Evolutionary conservation across 2,888 invertebrate genomes (phyloP).

Genomic region (Endomychus coccineus): DNA sequence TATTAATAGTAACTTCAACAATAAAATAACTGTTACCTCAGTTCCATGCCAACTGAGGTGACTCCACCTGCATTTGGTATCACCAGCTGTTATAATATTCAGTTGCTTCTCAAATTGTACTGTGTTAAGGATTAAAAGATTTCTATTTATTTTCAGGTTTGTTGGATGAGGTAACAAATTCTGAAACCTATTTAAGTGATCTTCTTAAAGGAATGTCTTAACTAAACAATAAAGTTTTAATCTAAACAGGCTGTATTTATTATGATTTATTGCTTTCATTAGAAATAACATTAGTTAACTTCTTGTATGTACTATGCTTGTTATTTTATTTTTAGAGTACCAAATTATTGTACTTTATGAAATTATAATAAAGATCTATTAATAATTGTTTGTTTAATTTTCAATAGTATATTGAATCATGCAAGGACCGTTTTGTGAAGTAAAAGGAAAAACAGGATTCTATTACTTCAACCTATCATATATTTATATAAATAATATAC

Average conservation of each 20-base stretch:
- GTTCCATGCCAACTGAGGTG: no score
- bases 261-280: constrained; percentile 22
- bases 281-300: constrained; percentile 20
- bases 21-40: no score
- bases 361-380: no score
- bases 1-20: no score
- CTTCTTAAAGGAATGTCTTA: constrained; percentile 44
- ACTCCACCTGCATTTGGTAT: no score
- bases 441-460: neutral
- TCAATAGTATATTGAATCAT: no score
- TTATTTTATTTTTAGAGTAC: constrained; percentile 29
- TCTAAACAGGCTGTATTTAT: constrained; percentile 26
- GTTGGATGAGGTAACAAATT: constrained; percentile 58
- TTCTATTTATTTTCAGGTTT: constrained; percentile 47
- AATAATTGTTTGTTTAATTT: no score
- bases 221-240: constrained; percentile 23
- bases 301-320: constrained; percentile 24
- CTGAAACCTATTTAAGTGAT: constrained; percentile 54
- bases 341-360: constrained; percentile 33
- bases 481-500: constrained; percentile 36
- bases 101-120: no score
- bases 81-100: no score
- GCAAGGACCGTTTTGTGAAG: no score
- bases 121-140: no score
- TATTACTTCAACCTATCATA: constrained; percentile 29